Conservation (phyloP, 2,888 invertebrate species). For the Bellardia bayeri region DNA sequence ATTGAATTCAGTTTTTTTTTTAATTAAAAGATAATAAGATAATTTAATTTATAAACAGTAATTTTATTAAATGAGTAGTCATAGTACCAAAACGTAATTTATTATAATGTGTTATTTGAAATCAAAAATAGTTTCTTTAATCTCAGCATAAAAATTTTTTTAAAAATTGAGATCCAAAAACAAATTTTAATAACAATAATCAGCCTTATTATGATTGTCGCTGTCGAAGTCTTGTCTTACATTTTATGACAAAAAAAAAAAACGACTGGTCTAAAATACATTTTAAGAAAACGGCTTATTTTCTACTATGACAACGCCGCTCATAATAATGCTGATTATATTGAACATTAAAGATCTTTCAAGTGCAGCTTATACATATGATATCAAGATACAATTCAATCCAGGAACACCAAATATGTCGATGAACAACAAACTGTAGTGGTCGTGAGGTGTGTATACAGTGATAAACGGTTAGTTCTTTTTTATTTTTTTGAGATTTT, state of each 20-base stretch:
- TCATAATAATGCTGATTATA: no score
- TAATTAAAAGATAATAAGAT: background rate
- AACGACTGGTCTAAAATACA: no score
- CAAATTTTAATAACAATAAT: background rate
- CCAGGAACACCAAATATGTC: background rate
- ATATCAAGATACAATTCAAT: background rate
- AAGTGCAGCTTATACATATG: background rate
- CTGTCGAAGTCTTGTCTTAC: no score
- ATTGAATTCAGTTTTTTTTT: no score
- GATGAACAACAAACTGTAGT: background rate
- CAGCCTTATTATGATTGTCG: no score
- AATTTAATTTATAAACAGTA: background rate
- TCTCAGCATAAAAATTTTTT: background rate
- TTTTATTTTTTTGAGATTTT: background rate
- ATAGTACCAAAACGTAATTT: no score
- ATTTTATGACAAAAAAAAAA: no score
- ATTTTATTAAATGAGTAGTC: background rate
- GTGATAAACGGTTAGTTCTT: constrained; percentile 1
- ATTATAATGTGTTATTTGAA: background rate
- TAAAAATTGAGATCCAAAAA: background rate
- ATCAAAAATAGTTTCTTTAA: constrained; percentile 6
- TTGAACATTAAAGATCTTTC: background rate
- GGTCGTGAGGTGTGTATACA: background rate
- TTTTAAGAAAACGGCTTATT: background rate
- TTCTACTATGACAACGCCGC: background rate